Evolutionary conservation across 2,888 invertebrate species (phyloP).

Genomic region (Drepana falcataria): DNA sequence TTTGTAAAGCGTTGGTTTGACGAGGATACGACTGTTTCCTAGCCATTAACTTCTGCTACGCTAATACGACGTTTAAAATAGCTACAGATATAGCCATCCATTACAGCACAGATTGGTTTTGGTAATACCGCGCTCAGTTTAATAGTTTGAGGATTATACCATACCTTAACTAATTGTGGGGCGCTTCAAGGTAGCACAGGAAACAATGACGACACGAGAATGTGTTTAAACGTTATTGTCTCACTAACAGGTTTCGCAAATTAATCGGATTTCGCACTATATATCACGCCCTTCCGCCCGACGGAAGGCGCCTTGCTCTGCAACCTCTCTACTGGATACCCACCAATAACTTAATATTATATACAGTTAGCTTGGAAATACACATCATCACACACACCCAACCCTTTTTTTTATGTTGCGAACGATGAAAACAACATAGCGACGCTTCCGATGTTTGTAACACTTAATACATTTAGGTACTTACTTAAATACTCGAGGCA

Average conservation of each 20-base stretch:
- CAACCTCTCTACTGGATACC: slow-evolving; percentile 26
- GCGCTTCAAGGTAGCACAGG: slow-evolving; percentile 29
- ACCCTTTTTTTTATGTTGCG: slow-evolving; percentile 11
- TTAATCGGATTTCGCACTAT: slow-evolving; percentile 62
- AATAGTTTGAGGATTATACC: slow-evolving; percentile 27
- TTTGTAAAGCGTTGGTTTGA: not conserved
- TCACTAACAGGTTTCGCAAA: slow-evolving; percentile 54
- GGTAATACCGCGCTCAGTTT: not conserved
- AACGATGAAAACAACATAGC: too few relatives aligned
- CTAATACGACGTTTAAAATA: not conserved
- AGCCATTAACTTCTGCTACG: not conserved
- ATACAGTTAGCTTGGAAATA: not conserved
- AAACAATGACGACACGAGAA: slow-evolving; percentile 43
- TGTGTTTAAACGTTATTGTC: slow-evolving; percentile 61
- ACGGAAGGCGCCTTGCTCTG: slow-evolving; percentile 31
- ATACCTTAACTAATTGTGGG: slow-evolving; percentile 39
- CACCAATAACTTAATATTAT: slow-evolving; percentile 16
- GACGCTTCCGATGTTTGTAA: too few relatives aligned
- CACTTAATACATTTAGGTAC: too few relatives aligned
- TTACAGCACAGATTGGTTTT: not conserved
- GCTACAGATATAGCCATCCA: not conserved
- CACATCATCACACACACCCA: not conserved
- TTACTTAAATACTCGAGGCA: too few relatives aligned
- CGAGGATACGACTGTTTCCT: not conserved
- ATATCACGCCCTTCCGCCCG: slow-evolving; percentile 45